Conservation (phyloP, 2,113 vertebrate species). For the Scartelaos histophorus region DNA sequence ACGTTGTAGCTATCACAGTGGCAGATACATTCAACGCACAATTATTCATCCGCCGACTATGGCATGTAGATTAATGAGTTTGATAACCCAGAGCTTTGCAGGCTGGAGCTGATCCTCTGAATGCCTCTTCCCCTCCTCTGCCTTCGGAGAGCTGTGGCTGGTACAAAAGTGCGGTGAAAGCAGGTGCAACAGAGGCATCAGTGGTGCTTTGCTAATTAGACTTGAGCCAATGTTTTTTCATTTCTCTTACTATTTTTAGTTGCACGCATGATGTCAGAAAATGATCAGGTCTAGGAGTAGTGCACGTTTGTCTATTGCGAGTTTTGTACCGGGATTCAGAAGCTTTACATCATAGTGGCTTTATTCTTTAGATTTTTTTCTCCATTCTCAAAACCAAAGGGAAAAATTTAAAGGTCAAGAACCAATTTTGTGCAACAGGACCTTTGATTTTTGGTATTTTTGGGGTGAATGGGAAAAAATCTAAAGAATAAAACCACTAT, state of each 20-base stretch:
- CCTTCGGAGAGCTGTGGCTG: conserved; percentile 65
- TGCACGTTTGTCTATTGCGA: too few species aligned
- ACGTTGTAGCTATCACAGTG: conserved; percentile 94
- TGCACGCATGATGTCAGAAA: background rate
- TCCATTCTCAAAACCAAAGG: too few species aligned
- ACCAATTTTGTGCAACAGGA: too few species aligned
- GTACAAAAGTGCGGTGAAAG: conserved; percentile 59
- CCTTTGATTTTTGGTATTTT: too few species aligned
- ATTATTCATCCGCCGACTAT: conserved; percentile 98
- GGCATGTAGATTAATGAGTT: conserved; percentile 99
- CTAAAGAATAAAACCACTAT: too few species aligned
- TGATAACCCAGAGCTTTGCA: conserved; percentile 96
- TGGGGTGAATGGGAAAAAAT: too few species aligned
- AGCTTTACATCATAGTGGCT: background rate
- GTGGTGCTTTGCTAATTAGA: background rate
- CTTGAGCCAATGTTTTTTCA: background rate
- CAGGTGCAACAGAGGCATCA: conserved; percentile 57
- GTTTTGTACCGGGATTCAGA: too few species aligned
- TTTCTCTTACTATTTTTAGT: background rate
- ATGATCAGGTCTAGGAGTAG: background rate
- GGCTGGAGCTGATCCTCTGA: conserved; percentile 71
- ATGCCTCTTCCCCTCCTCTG: conserved; percentile 60
- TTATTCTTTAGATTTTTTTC: background rate
- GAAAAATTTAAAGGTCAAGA: too few species aligned
- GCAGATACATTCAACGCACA: conserved; percentile 99